A percentile compares a stretch with the other conserved stretches of the same genome.
phyloP scores from a whole-genome alignment of 2,888 invertebrate species.

The Pristionchus arcanus region DNA sequence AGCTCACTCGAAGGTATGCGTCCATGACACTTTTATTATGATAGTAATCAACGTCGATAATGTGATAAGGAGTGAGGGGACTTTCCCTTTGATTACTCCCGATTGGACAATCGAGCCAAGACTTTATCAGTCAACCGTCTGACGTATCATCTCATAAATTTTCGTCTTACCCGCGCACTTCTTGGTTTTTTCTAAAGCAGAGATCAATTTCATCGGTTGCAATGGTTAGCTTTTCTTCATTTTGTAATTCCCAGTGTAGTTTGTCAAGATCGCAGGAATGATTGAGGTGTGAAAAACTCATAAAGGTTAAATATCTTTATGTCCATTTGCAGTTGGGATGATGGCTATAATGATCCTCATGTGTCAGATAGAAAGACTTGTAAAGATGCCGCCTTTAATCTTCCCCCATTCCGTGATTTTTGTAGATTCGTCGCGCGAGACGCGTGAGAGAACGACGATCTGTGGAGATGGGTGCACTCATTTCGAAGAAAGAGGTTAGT shows the following conservation, averaged over 20 bases:
- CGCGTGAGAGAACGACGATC: not conserved
- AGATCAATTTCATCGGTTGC: not conserved
- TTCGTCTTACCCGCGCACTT: slow-evolving; percentile 36
- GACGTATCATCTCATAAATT: slow-evolving; percentile 29
- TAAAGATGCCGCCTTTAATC: slow-evolving; percentile 21
- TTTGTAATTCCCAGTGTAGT: not conserved
- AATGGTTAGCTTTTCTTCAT: slow-evolving; percentile 20
- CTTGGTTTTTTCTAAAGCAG: not conserved
- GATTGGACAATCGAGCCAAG: not conserved
- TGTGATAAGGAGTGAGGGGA: slow-evolving; percentile 1
- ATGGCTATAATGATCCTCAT: slow-evolving; percentile 12
- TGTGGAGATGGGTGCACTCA: slow-evolving; percentile 20
- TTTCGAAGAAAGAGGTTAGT: slow-evolving; percentile 10
- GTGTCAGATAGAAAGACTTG: slow-evolving; percentile 12
- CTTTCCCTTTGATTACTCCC: slow-evolving; percentile 38
- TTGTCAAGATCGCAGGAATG: not conserved
- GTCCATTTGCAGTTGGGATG: not conserved
- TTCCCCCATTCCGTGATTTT: not conserved
- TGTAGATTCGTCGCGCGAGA: not conserved
- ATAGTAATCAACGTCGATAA: slow-evolving; percentile 11
- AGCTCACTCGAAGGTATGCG: not conserved
- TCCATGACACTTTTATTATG: slow-evolving; percentile 28
- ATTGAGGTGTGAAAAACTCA: not conserved
- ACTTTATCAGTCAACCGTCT: slow-evolving; percentile 16
- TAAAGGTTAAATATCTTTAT: not conserved